phyloP scores from a whole-genome alignment of 2,888 invertebrate species.

The Phengaris alcon region DNA sequence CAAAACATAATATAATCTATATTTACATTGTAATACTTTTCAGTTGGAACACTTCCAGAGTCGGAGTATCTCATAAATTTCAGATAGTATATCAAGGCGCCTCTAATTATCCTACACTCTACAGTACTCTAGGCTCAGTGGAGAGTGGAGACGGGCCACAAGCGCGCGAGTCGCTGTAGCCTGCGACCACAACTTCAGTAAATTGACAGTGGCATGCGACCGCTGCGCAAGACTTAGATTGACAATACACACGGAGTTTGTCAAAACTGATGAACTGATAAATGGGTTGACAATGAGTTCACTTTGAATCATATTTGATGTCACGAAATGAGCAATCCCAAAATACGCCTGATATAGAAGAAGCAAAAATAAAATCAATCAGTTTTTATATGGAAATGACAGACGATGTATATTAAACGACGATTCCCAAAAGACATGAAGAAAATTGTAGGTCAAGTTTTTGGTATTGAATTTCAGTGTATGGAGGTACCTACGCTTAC shows the following conservation, averaged over 20 bases:
- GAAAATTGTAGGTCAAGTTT: too few relatives aligned
- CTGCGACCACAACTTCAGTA: background rate
- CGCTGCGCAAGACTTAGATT: background rate
- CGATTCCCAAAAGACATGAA: too few relatives aligned
- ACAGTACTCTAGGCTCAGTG: background rate
- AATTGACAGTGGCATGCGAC: background rate
- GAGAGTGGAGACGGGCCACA: background rate
- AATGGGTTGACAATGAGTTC: too few relatives aligned
- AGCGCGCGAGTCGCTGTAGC: background rate
- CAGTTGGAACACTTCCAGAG: slow-evolving; percentile 24
- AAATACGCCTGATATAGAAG: too few relatives aligned
- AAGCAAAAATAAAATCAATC: too few relatives aligned
- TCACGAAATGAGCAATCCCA: too few relatives aligned
- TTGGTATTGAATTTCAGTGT: too few relatives aligned
- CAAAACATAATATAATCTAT: slow-evolving; percentile 24
- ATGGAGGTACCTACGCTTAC: too few relatives aligned
- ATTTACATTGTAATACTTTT: slow-evolving; percentile 23
- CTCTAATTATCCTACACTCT: slow-evolving; percentile 18
- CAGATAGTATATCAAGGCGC: slow-evolving; percentile 22
- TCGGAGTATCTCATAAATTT: slow-evolving; percentile 13
- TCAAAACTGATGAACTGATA: too few relatives aligned
- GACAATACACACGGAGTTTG: background rate
- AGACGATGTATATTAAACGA: too few relatives aligned
- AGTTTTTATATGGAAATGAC: too few relatives aligned
- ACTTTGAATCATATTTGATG: too few relatives aligned